Base-by-base conservation (phyloP, 1,140 invertebrate genomes). In the Sweltsa coloradensis region DNA sequence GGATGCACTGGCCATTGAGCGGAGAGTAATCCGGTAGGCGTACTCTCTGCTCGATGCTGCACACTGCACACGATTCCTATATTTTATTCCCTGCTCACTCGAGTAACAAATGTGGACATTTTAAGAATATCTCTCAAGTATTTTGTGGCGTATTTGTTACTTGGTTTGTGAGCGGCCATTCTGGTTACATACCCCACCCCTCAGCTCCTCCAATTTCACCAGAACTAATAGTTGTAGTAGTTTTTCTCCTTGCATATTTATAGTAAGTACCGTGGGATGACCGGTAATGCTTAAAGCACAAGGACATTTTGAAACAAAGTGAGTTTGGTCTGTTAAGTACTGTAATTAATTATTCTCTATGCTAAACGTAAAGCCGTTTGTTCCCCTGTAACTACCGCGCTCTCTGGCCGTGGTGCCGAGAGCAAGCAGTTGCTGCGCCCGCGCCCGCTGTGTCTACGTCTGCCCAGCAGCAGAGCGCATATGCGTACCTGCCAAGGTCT, bases 281-380 rank as follows among this genome's bases (percentile, higher is more conserved):
- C 41, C 29, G 51, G 51, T 47, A 52, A 52, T 52, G 51, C 51
- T 52, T 43, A 49, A 47, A 52, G 51, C 51, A 49, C 51, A 52
- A 49, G 50, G 45, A 51, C 45, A 48, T 51, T 51, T 51, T 44
- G 42, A 44, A 16, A 44, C 34, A 37, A 50, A 51, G 50, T 51
- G 50, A 51, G 50, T 51, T 51, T 51, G 50, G 50, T 51, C 50
- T 47, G 41, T 51, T 51, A 48, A 45, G 46, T 51, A 47, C 24
- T 14, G 46, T 47, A 51, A 47, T 42, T 51, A n/a, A n/a, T n/a
- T n/a, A n/a, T n/a, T 51, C 45, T 51, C 41, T 51, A 47, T 42
- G 50, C 45, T 51, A 51, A 51, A 47, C 27, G 31, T 47, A 47
- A 47, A 34, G 39, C 31, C 36, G 27, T 39, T n/a, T n/a, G n/a